phyloP scores from a whole-genome alignment of 2,113 vertebrate genomes.

The Charadrius vociferus region DNA sequence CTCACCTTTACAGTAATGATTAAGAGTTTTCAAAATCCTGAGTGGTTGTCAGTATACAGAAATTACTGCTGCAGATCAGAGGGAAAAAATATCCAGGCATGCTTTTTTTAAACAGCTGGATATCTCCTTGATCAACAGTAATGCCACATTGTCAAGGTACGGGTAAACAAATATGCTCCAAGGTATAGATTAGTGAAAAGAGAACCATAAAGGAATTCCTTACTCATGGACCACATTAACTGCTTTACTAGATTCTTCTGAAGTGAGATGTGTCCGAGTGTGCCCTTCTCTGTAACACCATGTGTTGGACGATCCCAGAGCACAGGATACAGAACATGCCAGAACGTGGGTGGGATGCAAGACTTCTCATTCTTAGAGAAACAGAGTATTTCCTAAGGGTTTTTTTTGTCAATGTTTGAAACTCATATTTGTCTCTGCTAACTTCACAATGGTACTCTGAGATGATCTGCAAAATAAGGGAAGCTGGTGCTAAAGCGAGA shows the following conservation, averaged over 20 bases:
- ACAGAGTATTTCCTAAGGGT: accelerated
- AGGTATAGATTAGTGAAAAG: neutral
- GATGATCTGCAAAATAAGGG: neutral
- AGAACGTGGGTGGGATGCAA: accelerated
- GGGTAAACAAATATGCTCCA: neutral
- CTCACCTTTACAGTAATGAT: neutral
- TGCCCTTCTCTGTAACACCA: neutral
- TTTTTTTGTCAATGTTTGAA: neutral
- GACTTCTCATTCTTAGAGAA: neutral
- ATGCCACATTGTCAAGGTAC: neutral
- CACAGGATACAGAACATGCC: neutral
- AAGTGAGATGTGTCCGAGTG: neutral
- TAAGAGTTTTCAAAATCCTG: neutral
- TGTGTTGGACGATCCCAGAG: neutral
- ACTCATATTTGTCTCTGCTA: neutral
- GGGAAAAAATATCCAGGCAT: neutral
- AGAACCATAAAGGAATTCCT: neutral
- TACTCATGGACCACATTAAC: neutral
- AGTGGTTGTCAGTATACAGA: neutral
- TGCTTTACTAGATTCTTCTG: neutral
- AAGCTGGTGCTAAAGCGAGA: neutral
- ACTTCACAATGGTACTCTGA: neutral
- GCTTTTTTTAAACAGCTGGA: neutral
- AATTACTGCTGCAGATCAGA: neutral
- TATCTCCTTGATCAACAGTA: neutral